A percentile compares a stretch with the other conserved stretches of the same genome.
These are phyloP conservation scores for Mamestra brassicae DNA, from an alignment of 2,888 invertebrate species.

Conservation along the genomic window DNA sequence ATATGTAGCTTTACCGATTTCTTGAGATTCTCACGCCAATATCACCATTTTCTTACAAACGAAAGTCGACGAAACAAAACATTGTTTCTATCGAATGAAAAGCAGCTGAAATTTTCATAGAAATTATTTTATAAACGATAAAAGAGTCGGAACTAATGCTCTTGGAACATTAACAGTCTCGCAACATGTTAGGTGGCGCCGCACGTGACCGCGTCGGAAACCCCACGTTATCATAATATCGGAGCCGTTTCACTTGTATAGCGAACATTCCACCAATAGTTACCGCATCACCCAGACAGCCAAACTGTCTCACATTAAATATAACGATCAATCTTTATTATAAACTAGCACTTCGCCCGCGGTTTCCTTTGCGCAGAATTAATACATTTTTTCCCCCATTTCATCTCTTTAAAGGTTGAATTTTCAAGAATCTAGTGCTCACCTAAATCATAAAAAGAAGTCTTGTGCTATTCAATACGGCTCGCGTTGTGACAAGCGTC, in stretches of 20 bases:
- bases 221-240: conserved; percentile 15
- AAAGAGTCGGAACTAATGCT: conserved; percentile 59
- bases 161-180: conserved; percentile 34
- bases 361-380: too few species aligned
- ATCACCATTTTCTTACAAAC: background rate
- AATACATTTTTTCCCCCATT: too few species aligned
- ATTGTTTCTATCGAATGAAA: conserved; percentile 4
- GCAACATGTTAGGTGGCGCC: conserved; percentile 15
- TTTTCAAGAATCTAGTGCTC: too few species aligned
- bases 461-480: too few species aligned
- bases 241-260: conserved; percentile 13
- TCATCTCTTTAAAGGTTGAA: too few species aligned
- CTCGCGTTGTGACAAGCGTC: too few species aligned
- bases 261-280: background rate
- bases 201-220: conserved; percentile 54
- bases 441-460: too few species aligned
- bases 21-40: background rate
- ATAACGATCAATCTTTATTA: background rate
- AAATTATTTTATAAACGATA: conserved; percentile 51
- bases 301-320: background rate
- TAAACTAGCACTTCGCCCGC: too few species aligned
- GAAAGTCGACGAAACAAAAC: conserved; percentile 13
- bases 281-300: conserved; percentile 19
- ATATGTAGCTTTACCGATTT: background rate
- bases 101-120: conserved; percentile 24